phyloP scores from a whole-genome alignment of 2,797 vertebrate genomes.

The Acanthurus lineatus region DNA sequence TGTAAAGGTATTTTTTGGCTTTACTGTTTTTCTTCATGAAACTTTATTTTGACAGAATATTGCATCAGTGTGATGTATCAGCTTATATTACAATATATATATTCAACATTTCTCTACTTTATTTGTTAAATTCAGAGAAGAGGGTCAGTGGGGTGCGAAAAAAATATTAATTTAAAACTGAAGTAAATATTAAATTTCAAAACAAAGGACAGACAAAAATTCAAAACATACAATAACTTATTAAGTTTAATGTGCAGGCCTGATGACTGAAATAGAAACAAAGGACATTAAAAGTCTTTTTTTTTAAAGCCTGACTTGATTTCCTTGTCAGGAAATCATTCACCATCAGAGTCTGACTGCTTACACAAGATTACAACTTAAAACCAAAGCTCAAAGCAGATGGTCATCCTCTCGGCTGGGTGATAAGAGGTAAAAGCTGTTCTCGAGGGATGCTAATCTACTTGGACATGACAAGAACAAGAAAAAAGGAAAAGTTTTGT shows the following conservation, averaged over 20 bases:
- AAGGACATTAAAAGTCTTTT: slow-evolving; percentile 4
- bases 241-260: not conserved
- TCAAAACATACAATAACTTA: not conserved
- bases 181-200: not conserved
- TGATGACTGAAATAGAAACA: not conserved
- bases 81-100: too few relatives aligned
- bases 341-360: slow-evolving; percentile 33
- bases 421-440: slow-evolving; percentile 71
- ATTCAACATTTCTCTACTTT: too few relatives aligned
- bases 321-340: slow-evolving; percentile 54
- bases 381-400: slow-evolving; percentile 71
- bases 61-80: too few relatives aligned
- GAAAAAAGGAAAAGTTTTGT: slow-evolving; percentile 47
- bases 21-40: too few relatives aligned
- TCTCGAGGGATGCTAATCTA: slow-evolving; percentile 74
- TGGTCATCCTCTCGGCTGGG: slow-evolving; percentile 60
- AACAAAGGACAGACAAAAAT: not conserved
- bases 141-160: too few relatives aligned
- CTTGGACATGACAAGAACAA: slow-evolving; percentile 39
- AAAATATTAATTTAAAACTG: too few relatives aligned
- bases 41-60: too few relatives aligned
- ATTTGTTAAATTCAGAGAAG: too few relatives aligned
- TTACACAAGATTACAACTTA: slow-evolving; percentile 68
- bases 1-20: too few relatives aligned
- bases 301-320: slow-evolving; percentile 16